Conservation (phyloP, 2,888 invertebrate species). For the Hylaea fasciaria region DNA sequence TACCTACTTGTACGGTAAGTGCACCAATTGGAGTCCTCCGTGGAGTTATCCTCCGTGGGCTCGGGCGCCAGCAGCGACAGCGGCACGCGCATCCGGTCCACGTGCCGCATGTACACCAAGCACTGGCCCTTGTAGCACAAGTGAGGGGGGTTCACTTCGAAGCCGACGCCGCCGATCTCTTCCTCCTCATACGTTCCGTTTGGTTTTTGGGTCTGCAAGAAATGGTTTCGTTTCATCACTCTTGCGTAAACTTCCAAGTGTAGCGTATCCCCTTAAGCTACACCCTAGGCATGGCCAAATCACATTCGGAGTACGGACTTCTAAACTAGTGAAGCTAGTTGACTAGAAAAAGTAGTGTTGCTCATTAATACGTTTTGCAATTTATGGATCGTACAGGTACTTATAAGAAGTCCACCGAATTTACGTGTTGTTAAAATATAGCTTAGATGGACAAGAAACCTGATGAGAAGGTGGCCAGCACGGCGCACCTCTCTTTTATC, state of each 20-base stretch:
- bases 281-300: too few species aligned
- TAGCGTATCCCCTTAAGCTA: too few species aligned
- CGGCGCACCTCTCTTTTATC: too few species aligned
- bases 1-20: constrained; percentile 81
- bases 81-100: constrained; percentile 66
- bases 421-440: too few species aligned
- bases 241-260: not conserved
- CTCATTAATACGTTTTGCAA: too few species aligned
- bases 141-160: constrained; percentile 73
- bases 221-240: not conserved
- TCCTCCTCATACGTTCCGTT: constrained; percentile 56
- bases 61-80: constrained; percentile 69
- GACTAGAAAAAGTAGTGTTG: too few species aligned
- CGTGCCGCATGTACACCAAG: constrained; percentile 75
- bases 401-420: too few species aligned
- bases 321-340: too few species aligned
- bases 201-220: constrained; percentile 34
- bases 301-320: too few species aligned
- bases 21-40: constrained; percentile 85
- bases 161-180: constrained; percentile 46
- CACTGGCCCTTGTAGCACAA: constrained; percentile 74
- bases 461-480: too few species aligned
- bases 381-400: too few species aligned
- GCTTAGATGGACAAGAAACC: too few species aligned
- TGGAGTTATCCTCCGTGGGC: constrained; percentile 60